Evolutionary conservation across 1,140 invertebrate species (phyloP).

Genomic region (Ectropis grisescens): DNA sequence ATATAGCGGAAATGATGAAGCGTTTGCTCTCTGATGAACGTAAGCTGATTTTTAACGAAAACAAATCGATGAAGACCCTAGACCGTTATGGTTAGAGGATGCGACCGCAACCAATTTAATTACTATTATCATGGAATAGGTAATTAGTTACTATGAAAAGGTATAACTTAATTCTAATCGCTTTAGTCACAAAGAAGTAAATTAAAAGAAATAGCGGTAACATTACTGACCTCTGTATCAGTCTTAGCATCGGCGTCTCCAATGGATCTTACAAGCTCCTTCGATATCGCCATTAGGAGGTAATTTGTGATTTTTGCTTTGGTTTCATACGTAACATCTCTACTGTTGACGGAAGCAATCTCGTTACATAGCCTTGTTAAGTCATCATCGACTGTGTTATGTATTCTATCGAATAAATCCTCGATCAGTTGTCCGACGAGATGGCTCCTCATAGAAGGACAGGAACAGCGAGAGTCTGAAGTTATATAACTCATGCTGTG

Average conservation of each 20-base stretch:
- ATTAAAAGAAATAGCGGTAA: conserved; percentile 8
- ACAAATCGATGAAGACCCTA: too few species aligned
- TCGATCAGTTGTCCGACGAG: conserved; percentile 57
- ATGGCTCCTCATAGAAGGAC: conserved; percentile 55
- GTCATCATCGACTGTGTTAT: conserved; percentile 52
- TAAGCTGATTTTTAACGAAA: too few species aligned
- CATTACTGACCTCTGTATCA: conserved; percentile 59
- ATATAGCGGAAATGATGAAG: too few species aligned
- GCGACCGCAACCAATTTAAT: too few species aligned
- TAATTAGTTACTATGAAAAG: too few species aligned
- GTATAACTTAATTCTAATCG: too few species aligned
- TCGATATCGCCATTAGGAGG: conserved; percentile 62
- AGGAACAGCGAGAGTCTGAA: conserved; percentile 48
- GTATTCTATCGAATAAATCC: conserved; percentile 54
- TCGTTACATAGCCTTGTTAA: conserved; percentile 44
- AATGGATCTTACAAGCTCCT: conserved; percentile 61
- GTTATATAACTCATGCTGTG: conserved; percentile 60
- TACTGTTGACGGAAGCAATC: conserved; percentile 31
- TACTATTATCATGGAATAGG: too few species aligned
- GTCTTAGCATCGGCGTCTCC: conserved; percentile 62
- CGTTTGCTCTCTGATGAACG: too few species aligned
- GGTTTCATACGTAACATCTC: conserved; percentile 42
- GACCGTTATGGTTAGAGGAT: too few species aligned
- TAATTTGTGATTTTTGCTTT: conserved; percentile 65
- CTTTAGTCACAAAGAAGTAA: conserved; percentile 42